Conservation (phyloP, 1,140 invertebrate genomes). For the Macrobrachium rosenbergii region DNA sequence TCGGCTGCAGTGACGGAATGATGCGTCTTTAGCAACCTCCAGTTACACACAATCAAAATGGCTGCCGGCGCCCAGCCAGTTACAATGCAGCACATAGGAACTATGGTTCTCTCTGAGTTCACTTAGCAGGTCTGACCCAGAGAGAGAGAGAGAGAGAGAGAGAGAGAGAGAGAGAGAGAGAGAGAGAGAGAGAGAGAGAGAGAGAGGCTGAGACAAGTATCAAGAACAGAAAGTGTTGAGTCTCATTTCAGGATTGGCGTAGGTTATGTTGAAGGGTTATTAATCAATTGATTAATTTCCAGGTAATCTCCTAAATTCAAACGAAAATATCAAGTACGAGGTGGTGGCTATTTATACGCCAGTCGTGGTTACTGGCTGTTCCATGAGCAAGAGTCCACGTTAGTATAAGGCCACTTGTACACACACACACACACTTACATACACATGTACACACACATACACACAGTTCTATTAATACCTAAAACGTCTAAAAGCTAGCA, state of each 20-base stretch:
- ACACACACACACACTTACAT: constrained; percentile 14
- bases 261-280: neutral
- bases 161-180: neutral
- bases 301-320: too few species aligned
- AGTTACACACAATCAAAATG: too few species aligned
- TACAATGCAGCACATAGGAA: too few species aligned
- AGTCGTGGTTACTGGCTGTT: too few species aligned
- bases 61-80: too few species aligned
- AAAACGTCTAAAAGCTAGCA: neutral
- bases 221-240: neutral
- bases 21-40: too few species aligned
- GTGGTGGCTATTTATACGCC: too few species aligned
- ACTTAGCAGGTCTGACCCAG: neutral
- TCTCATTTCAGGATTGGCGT: neutral
- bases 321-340: too few species aligned
- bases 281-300: too few species aligned
- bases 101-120: too few species aligned
- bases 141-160: neutral
- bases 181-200: neutral
- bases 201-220: neutral
- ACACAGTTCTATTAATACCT: neutral
- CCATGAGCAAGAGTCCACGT: neutral
- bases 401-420: neutral
- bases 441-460: neutral
- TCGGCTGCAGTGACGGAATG: too few species aligned